Evolutionary conservation across 1,140 invertebrate species (phyloP), one percentile per base, ranked within the genome.

Genomic region (Cotesia typhae): DNA sequence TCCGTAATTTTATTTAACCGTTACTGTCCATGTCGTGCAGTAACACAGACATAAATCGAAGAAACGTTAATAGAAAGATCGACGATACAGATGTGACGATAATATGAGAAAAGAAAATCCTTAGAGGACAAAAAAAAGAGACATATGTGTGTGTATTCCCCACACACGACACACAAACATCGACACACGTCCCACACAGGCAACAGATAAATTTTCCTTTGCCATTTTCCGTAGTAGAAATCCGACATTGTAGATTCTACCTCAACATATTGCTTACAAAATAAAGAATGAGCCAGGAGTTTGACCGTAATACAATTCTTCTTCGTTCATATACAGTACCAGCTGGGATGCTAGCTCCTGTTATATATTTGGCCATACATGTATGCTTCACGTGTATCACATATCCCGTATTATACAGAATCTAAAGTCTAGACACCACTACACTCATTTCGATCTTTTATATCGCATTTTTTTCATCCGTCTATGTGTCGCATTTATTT

Each of bases 191-290:
- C 41, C 5, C 41, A 47, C 41, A 47, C 41, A 61, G 38, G 77
- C 65, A 66, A 66, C 66, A 78, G 79, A 79, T 77, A 79, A 78
- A 77, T 79, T 69, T 70, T 52, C 12, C 65, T 70, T 67, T 69
- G 41, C 41, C 41, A 47, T 47, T 59, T 47, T 17, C 37, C 20
- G 20, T 61, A 60, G 63, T 68, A 17, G 63, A 12, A 65, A 20
- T 64, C 61, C 41, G 35, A 14, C 4, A 17, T 17, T 17, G 36
- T 59, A 10, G 2, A 12, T 65, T 20, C 36, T 65, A 17, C 41
- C 47, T 41, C 37, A 63, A 17, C 14, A 4, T 10, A 59, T 68
- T 51, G 57, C 38, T 67, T 37, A 67, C 20, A 37, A 77, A 77
- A 76, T 72, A 76, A 77, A 77, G 76, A 76, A 76, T 37, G 14